Conservation (phyloP, 2,888 invertebrate genomes). For the Liopterus haemorrhoidalis region DNA sequence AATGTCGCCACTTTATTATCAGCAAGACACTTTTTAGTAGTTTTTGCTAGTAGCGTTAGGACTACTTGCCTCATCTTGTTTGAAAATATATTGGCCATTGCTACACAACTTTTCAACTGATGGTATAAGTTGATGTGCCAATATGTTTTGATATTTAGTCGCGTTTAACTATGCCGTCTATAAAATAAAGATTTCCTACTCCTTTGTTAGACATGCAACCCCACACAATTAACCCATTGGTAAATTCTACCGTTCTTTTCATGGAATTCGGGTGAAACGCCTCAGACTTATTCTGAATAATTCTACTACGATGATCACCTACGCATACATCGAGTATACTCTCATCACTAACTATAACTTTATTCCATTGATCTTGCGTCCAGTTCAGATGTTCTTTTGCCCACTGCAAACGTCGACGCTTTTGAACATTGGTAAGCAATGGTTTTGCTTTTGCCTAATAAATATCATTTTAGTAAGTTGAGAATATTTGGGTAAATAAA, state of each 20-base stretch:
- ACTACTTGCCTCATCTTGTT: too few species aligned
- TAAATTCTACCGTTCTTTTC: slow-evolving; percentile 8
- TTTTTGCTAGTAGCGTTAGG: too few species aligned
- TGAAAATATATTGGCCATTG: too few species aligned
- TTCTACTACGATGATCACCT: slow-evolving; percentile 1
- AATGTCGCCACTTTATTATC: too few species aligned
- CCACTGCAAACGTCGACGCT: background rate
- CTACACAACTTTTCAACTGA: too few species aligned
- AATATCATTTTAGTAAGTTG: too few species aligned
- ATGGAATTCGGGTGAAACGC: slow-evolving; percentile 10
- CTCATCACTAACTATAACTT: slow-evolving; percentile 8
- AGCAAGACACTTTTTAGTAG: too few species aligned
- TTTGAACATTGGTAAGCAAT: slow-evolving; percentile 7
- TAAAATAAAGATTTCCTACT: too few species aligned
- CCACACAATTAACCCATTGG: slow-evolving; percentile 8
- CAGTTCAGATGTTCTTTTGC: slow-evolving; percentile 12
- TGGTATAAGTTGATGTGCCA: too few species aligned
- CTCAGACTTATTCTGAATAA: background rate
- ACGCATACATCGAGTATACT: slow-evolving; percentile 4
- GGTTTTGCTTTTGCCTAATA: slow-evolving; percentile 14
- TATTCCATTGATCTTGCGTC: slow-evolving; percentile 9
- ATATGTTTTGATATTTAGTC: too few species aligned
- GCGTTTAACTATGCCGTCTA: too few species aligned
- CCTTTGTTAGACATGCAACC: slow-evolving; percentile 9
- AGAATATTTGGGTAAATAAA: too few species aligned